A percentile compares a stretch with the other conserved stretches of the same genome.
phyloP scores from a whole-genome alignment of 2,797 vertebrate genomes.

The Epinephelus malabaricus region DNA sequence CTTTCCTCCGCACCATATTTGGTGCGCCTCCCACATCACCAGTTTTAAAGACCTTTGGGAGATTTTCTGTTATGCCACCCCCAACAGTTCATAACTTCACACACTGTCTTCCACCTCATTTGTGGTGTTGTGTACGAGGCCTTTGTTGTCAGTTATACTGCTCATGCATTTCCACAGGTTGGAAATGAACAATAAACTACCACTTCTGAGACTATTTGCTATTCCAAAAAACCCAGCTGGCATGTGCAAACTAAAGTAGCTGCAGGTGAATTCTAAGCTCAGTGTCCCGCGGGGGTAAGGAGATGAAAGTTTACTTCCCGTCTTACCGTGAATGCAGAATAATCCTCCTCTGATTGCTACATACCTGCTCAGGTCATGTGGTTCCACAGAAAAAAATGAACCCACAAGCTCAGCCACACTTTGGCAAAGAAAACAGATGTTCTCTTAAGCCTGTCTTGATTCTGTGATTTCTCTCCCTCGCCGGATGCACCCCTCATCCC shows the following conservation, averaged over 20 bases:
- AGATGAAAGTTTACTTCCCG: constrained; percentile 13
- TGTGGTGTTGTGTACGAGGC: background rate
- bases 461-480: constrained; percentile 15
- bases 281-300: background rate
- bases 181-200: constrained; percentile 1
- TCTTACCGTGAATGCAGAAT: constrained; percentile 4
- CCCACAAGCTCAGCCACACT: background rate
- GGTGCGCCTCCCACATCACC: constrained; percentile 25
- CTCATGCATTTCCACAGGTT: constrained; percentile 1
- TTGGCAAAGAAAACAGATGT: constrained; percentile 41
- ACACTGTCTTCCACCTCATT: constrained; percentile 13
- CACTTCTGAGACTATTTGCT: constrained; percentile 8
- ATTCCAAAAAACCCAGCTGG: constrained; percentile 13
- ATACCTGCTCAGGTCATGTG: constrained; percentile 2
- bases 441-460: constrained; percentile 28
- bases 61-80: constrained; percentile 37
- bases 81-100: constrained; percentile 27
- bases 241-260: constrained; percentile 3
- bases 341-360: background rate
- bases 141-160: constrained; percentile 9
- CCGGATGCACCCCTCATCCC: constrained; percentile 13
- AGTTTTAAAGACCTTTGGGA: constrained; percentile 26
- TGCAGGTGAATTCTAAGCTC: background rate
- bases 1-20: constrained; percentile 50
- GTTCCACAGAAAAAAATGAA: constrained; percentile 26